These are phyloP conservation scores for Melipona quadrifasciata DNA, from an alignment of 1,140 invertebrate species.

Conservation along the genomic window DNA sequence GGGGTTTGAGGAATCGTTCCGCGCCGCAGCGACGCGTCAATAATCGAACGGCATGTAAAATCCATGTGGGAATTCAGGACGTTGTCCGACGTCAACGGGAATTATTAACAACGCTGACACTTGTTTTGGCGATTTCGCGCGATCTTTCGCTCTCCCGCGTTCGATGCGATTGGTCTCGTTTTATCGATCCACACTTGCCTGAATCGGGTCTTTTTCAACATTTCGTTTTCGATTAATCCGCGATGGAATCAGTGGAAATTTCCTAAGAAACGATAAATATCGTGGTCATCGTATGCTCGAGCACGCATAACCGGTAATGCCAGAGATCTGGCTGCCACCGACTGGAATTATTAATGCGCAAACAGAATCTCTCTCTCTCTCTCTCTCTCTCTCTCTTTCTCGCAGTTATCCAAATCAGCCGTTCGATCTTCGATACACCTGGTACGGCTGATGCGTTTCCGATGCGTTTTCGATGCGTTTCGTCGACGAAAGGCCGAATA, in stretches of 20 bases:
- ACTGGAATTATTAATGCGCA: slow-evolving; percentile 61
- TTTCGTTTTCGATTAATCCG: background rate
- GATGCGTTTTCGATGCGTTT: slow-evolving; percentile 12
- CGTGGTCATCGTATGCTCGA: background rate
- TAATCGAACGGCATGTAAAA: background rate
- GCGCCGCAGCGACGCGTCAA: background rate
- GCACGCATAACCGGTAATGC: background rate
- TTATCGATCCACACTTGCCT: background rate
- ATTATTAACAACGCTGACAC: slow-evolving; percentile 64
- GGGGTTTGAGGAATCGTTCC: slow-evolving; percentile 10
- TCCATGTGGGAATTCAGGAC: slow-evolving; percentile 35
- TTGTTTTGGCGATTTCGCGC: slow-evolving; percentile 29
- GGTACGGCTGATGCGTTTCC: background rate
- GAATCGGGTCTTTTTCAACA: too few relatives aligned
- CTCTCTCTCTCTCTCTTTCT: background rate
- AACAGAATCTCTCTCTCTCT: slow-evolving; percentile 38
- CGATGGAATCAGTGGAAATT: background rate
- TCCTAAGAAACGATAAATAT: background rate
- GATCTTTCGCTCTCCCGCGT: slow-evolving; percentile 10
- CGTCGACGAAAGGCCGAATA: background rate
- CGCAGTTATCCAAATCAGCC: slow-evolving; percentile 54
- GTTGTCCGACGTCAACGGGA: slow-evolving; percentile 30
- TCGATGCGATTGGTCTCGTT: slow-evolving; percentile 23
- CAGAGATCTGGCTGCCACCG: slow-evolving; percentile 39
- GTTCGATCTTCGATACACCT: slow-evolving; percentile 56